Evolutionary conservation across 2,113 vertebrate species (phyloP), one percentile per base, ranked within the genome.

Genomic region (Pluvianellus socialis): DNA sequence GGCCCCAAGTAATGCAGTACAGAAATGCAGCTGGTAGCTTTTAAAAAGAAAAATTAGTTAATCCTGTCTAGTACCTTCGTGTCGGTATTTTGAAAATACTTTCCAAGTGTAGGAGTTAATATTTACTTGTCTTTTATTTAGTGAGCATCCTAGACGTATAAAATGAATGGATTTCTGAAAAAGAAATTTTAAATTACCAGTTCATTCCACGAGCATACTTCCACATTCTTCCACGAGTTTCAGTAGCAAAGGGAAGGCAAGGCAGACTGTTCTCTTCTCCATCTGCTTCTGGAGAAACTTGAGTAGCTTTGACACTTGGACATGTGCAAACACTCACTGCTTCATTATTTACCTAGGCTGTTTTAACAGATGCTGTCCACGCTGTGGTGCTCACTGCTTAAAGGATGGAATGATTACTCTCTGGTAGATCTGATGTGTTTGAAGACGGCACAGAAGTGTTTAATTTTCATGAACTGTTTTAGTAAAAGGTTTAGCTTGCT

Each of bases 1-100:
- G 35, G 22, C 33, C 27, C 9, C 1, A 0, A 61, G 26, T 71
- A 77, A 12, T 0, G 0, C 24, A 30, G 44, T 40, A 9, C 47
- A 83, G 63, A 90, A 83, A 33, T 33, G 26, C 23, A 55, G 16
- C 23, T 86, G 19, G 12, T 61, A 40, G 49, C 20, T 79, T 30
- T 49, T 68, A 21, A 32, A 53, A 44, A 35, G 15, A 49, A 55
- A 44, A 55, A 27, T 21, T 0, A 47, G 5, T 74, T 79, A 8
- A 70, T 59, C 40, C 17, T 27, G 11, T 63, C 20, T 55, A 40
- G 20, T 45, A 21, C 7, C 24, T 80, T 70, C 33, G 47, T 2
- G 0, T 47, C 58, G 45, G 18, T 61, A 68, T 55, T 86, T 77
- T 76, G 15, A 74, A 86, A 81, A 44, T n/a, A 30, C 4, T 79